Base-by-base conservation (phyloP, 2,888 invertebrate species). In the Herminia tarsipennalis region DNA sequence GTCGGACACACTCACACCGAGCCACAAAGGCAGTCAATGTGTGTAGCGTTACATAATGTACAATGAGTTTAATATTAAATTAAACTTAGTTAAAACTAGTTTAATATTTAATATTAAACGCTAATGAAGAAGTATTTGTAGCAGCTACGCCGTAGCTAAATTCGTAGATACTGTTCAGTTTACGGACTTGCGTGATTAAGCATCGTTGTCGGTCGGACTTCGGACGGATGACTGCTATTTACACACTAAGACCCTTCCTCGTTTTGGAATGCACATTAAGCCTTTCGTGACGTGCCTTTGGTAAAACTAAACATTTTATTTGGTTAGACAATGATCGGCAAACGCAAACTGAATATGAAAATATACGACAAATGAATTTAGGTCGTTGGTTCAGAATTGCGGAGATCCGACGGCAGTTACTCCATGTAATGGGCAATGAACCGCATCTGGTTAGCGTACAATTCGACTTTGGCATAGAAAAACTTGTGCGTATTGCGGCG, bases 341-440 rank as follows among this genome's bases (percentile, higher is more conserved):
- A 18, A 6, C 32, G 17, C 21, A 14, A 21, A 34, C 10, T 8
- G 17, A 22, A 21, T 5, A 28, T 29, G 12, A 29, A 35, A 38
- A 42, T 29, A 28, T 18, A 16, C n/a, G 32, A 17, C n/a, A 17
- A 27, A 13, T 13, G 20, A n/a, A 16, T 25, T 36, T 25, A n/a
- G 20, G 12, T 38, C 33, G 30, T 17, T 25, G 17, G 27, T 22
- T 34, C 33, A 30, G 25, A 34, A 45, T 45, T 28, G 25, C 22
- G 22, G 22, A 27, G 27, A 29, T 45, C 22, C 9, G 16, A 29
- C 18, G 17, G 34, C 39, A 35, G 34, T 35, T 40, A 29, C 30
- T 35, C 25, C 9, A 16, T 35, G 18, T 40, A 46, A 46, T 40
- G 40, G 40, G 35, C 46, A 46, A 46, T 40, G 34, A 46, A 17